These are phyloP conservation scores for Gyrodactylus bullatarudis DNA, from an alignment of 1,140 invertebrate species.

Conservation along the genomic window DNA sequence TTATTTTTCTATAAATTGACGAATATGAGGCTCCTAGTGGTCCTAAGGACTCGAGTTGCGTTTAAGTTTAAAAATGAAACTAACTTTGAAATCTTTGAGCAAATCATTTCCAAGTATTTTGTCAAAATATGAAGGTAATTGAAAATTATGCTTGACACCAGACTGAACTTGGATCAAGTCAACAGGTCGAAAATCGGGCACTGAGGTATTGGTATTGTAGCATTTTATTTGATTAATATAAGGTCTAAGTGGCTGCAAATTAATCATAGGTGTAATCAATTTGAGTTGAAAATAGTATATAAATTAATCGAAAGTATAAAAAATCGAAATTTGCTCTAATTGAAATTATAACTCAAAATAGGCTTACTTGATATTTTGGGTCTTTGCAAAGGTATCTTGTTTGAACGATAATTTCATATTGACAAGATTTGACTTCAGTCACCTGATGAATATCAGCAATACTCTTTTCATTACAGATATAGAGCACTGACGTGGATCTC, in stretches of 20 bases:
- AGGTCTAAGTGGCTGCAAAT: neutral
- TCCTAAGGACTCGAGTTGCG: no score
- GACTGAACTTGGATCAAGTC: neutral
- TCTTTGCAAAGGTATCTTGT: neutral
- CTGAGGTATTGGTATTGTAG: neutral
- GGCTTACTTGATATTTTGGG: neutral
- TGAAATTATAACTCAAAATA: neutral
- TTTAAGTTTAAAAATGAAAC: neutral
- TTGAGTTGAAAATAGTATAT: no score
- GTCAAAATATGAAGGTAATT: neutral
- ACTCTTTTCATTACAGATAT: constrained; percentile 20
- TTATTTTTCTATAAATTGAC: no score
- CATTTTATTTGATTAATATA: neutral
- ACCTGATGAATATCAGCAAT: constrained; percentile 54
- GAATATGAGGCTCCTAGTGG: no score
- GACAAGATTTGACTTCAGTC: constrained; percentile 62
- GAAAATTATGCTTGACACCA: neutral
- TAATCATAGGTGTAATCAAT: no score
- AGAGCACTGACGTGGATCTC: constrained; percentile 32
- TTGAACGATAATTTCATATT: constrained; percentile 50
- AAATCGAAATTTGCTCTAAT: neutral
- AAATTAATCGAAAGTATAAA: neutral
- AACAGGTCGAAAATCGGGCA: neutral
- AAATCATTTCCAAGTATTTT: neutral
- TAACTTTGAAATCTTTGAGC: neutral